Evolutionary conservation across 1,140 invertebrate species (phyloP).

Genomic region (Arion vulgaris): DNA sequence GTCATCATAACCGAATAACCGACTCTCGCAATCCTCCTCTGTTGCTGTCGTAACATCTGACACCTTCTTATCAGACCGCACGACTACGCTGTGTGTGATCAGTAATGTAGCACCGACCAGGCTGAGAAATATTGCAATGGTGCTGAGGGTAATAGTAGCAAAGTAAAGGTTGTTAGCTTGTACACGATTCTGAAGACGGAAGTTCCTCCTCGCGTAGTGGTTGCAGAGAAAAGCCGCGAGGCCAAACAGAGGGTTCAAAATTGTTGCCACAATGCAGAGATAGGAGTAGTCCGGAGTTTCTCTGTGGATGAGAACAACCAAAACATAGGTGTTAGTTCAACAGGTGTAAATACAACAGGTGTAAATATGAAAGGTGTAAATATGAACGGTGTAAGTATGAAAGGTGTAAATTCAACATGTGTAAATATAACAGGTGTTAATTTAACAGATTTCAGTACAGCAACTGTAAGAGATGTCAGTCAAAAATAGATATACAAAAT

Average conservation of each 20-base stretch:
- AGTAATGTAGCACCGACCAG: background rate
- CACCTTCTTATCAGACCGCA: background rate
- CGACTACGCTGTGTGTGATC: background rate
- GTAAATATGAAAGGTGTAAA: no score
- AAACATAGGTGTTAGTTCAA: background rate
- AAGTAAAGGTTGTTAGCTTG: constrained; percentile 28
- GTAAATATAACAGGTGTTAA: no score
- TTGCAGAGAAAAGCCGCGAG: constrained; percentile 10
- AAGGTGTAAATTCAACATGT: no score
- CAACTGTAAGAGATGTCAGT: no score
- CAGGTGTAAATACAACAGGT: no score
- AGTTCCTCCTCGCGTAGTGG: background rate
- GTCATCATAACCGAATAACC: constrained; percentile 1
- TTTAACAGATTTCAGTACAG: no score
- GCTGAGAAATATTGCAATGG: constrained; percentile 3
- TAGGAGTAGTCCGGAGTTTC: constrained; percentile 1
- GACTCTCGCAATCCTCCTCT: background rate
- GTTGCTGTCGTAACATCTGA: no score
- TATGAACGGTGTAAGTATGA: no score
- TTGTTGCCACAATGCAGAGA: constrained; percentile 18
- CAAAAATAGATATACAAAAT: no score
- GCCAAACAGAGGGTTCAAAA: constrained; percentile 18
- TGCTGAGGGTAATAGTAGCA: constrained; percentile 16
- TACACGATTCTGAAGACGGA: background rate
- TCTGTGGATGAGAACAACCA: constrained; percentile 4